Base-by-base conservation (phyloP, 2,888 invertebrate genomes). In the Calliphora vomitoria region DNA sequence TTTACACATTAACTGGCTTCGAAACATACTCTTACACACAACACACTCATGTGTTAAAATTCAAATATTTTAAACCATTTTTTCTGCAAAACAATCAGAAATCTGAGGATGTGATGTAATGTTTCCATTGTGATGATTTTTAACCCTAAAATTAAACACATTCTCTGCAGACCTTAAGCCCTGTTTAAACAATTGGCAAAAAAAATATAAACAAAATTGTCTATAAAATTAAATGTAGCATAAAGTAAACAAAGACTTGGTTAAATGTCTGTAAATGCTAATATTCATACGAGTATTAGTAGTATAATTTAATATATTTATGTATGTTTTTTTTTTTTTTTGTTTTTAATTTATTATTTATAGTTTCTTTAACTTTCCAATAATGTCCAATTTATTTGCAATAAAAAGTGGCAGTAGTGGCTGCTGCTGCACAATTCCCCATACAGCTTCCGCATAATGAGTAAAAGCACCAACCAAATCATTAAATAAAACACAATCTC, bases 371-470 rank as follows among this genome's bases (percentile, higher is more conserved):
- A 69, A 87, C 83, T 87, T 84, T 87, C 87, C 83, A 87, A 87
- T 87, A 87, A 69, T 81, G 80, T 81, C 82, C 83, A 87, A 84
- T 87, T 80, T 84, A 80, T 81, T 81, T 68, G 75, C 75, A 69
- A 81, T 85, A 80, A 85, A 69, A 84, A 85, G 44, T 75, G 74
- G 68, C 80, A 76, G 25, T 25, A 25, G 1, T 25, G 25, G 53
- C 25, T 25, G 25, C 44, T 13, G 64, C 60, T 41, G 13, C 6
- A 38, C 68, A 68, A 75, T 83, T 71, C 62, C 60, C 38, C 44
- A 55, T 75, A 38, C 68, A 85, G 85, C 80, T 85, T 85, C 85
- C 85, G 85, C 75, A 81, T 76, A 81, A 81, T 69, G 25, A 68
- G 44, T 38, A 25, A 75, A 62, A 75, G 60, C 75, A 15, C n/a